These are phyloP conservation scores for Ladona fulva DNA, from an alignment of 1,140 invertebrate species.

Conservation along the genomic window DNA sequence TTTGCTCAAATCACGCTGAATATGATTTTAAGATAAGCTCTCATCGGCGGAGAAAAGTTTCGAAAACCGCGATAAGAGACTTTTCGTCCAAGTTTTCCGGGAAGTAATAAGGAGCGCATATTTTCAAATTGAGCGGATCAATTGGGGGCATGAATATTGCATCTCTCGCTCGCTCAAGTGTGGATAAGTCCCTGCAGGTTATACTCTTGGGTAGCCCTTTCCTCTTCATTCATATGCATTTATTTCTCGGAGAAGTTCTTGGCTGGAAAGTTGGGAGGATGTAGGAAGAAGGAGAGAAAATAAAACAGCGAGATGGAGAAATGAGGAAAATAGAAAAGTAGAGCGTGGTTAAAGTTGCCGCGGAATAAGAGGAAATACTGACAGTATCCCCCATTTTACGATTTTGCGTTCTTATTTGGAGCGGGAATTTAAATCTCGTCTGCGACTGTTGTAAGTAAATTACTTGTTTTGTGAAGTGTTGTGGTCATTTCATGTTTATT, in stretches of 20 bases:
- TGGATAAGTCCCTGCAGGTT: background rate
- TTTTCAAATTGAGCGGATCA: slow-evolving; percentile 1
- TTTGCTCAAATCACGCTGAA: background rate
- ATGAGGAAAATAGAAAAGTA: too few species aligned
- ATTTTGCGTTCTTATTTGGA: too few species aligned
- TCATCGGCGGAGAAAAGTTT: background rate
- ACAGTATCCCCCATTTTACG: too few species aligned
- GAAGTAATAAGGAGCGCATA: background rate
- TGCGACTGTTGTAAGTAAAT: too few species aligned
- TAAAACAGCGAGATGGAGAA: too few species aligned
- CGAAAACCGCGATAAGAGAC: background rate
- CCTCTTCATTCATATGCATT: slow-evolving; percentile 4
- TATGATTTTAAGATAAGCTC: background rate
- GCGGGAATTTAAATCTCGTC: too few species aligned
- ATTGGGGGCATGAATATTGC: background rate
- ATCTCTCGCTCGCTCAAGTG: background rate
- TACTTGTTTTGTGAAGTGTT: too few species aligned
- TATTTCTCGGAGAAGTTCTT: background rate
- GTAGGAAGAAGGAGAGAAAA: background rate
- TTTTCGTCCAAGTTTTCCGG: background rate
- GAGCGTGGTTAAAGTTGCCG: too few species aligned
- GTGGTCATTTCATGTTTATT: too few species aligned
- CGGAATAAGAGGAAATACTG: too few species aligned
- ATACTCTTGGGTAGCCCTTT: background rate
- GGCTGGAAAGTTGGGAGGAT: background rate